Percentiles rank a stretch among this genome's conserved stretches.
Conservation (phyloP, 2,113 vertebrate species). For the Butorides virescens region DNA sequence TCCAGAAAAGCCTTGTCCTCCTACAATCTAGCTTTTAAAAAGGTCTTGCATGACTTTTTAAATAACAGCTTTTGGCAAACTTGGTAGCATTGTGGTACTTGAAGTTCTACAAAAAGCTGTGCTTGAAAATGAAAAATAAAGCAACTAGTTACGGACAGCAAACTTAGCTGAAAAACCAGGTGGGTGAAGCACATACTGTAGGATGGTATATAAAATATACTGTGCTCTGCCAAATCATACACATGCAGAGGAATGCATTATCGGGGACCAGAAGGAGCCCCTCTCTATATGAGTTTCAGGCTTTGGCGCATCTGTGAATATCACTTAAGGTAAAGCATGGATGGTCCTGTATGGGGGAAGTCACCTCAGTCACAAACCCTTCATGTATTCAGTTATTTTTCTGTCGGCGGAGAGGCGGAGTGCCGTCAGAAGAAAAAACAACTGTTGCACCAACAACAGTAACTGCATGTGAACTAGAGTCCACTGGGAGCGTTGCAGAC, state of each 20-base stretch:
- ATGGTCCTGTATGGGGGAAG: background rate
- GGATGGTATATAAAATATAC: background rate
- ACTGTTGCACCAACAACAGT: background rate
- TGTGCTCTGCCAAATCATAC: background rate
- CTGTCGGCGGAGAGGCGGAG: background rate
- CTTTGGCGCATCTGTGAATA: background rate
- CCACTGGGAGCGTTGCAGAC: background rate
- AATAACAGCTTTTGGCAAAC: slow-evolving; percentile 17
- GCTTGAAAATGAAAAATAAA: slow-evolving; percentile 17
- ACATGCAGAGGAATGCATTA: background rate
- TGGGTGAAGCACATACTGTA: background rate
- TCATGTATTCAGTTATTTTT: background rate
- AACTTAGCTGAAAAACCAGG: background rate
- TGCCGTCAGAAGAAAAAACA: background rate
- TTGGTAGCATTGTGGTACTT: background rate
- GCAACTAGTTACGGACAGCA: background rate
- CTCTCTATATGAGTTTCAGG: background rate
- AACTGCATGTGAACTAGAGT: background rate
- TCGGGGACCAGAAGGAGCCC: background rate
- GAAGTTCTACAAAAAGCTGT: background rate
- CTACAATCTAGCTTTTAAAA: background rate
- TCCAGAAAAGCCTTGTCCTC: background rate
- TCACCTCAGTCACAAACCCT: background rate
- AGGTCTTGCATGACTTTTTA: background rate
- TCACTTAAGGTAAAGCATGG: background rate